These are phyloP conservation scores for Mesoligia furuncula DNA, from an alignment of 2,888 invertebrate species.

Conservation along the genomic window DNA sequence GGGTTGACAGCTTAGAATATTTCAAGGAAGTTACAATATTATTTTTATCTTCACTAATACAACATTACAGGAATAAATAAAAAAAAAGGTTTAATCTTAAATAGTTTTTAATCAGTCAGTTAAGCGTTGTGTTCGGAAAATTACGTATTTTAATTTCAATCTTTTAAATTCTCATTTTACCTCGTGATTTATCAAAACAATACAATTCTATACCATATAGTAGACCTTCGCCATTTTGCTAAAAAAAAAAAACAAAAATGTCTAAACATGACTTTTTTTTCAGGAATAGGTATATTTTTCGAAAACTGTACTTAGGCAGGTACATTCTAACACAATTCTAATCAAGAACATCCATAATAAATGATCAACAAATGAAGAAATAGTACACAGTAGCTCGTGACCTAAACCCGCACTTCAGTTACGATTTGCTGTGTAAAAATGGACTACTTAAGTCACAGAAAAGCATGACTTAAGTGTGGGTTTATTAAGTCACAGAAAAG, in stretches of 20 bases:
- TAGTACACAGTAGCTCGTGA: background rate
- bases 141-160: constrained; percentile 50
- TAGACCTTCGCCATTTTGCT: background rate
- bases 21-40: constrained; percentile 17
- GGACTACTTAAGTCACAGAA: too few species aligned
- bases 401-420: background rate
- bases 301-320: background rate
- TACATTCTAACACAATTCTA: background rate
- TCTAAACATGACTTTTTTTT: background rate
- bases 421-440: too few species aligned
- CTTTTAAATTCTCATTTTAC: constrained; percentile 19
- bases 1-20: constrained; percentile 32
- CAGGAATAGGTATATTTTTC: background rate
- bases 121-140: constrained; percentile 62
- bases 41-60: constrained; percentile 31
- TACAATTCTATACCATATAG: too few species aligned
- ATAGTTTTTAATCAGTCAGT: constrained; percentile 70
- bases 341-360: background rate
- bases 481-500: too few species aligned
- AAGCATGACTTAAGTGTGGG: too few species aligned
- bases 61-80: constrained; percentile 67
- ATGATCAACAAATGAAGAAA: background rate
- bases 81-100: constrained; percentile 62
- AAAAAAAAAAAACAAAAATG: background rate
- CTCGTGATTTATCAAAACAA: background rate